Evolutionary conservation across 2,113 vertebrate species (phyloP).

Genomic region (Gadus chalcogrammus): DNA sequence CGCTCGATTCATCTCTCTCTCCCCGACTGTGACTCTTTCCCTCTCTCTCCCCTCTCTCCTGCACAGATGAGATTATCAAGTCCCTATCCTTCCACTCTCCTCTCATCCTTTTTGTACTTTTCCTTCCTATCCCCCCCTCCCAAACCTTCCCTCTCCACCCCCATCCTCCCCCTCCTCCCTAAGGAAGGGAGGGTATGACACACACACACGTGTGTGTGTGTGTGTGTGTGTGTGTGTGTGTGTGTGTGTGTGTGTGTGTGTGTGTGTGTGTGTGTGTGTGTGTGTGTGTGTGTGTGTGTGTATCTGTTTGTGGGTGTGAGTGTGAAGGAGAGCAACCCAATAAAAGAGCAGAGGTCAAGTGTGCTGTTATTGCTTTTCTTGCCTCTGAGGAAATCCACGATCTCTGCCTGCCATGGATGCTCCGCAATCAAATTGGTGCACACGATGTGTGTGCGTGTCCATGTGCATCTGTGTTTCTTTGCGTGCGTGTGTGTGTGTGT

Average conservation of each 20-base stretch:
- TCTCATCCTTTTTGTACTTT: neutral
- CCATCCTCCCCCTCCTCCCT: conserved; percentile 31
- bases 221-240: conserved; percentile 37
- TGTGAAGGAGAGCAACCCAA: conserved; percentile 52
- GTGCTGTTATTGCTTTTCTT: conserved; percentile 72
- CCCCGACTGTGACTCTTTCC: neutral
- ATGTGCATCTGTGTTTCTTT: neutral
- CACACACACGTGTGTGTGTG: conserved; percentile 13
- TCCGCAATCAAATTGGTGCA: conserved; percentile 36
- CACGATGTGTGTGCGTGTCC: neutral
- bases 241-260: conserved; percentile 28
- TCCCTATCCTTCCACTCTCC: conserved; percentile 34
- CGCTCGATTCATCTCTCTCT: neutral
- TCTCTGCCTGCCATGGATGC: conserved; percentile 28
- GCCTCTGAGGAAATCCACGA: conserved; percentile 59
- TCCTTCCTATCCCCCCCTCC: neutral
- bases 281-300: conserved; percentile 34
- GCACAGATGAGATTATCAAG: conserved; percentile 57
- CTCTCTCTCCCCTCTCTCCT: neutral
- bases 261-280: conserved; percentile 11
- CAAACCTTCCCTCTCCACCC: conserved; percentile 7
- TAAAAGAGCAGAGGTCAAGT: conserved; percentile 73
- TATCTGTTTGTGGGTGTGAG: conserved; percentile 32
- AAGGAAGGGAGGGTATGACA: conserved; percentile 31
- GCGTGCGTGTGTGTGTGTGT: neutral